Conservation (phyloP, 2,797 vertebrate species). For the Lutjanus argentimaculatus region DNA sequence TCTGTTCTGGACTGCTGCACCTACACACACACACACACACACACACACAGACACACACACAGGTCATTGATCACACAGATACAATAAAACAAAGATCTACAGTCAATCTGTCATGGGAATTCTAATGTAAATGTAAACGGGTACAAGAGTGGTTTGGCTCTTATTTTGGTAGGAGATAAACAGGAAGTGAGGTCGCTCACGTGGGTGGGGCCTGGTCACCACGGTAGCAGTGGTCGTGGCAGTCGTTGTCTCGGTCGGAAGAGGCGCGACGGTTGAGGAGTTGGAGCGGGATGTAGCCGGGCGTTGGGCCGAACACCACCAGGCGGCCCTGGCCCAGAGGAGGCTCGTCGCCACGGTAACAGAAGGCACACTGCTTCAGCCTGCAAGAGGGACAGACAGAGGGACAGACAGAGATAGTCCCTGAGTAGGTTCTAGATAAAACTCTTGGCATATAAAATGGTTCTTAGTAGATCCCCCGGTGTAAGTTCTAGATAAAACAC, state of each 20-base stretch:
- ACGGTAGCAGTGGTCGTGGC: conserved; percentile 86
- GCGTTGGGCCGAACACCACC: conserved; percentile 93
- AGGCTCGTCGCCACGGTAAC: conserved; percentile 93
- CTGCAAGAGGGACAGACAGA: conserved; percentile 37
- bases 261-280: conserved; percentile 86
- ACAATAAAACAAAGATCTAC: not conserved
- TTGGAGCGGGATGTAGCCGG: conserved; percentile 90
- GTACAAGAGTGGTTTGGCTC: no score
- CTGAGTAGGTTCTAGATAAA: no score
- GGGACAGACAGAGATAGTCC: not conserved
- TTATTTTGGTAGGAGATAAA: not conserved
- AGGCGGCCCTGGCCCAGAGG: conserved; percentile 95
- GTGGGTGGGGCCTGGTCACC: conserved; percentile 72
- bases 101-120: not conserved
- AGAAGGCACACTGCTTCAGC: conserved; percentile 97
- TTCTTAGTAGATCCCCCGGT: no score
- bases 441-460: no score
- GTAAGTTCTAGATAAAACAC: no score
- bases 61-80: no score
- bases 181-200: conserved; percentile 83
- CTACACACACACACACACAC: conserved; percentile 45
- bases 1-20: conserved; percentile 73
- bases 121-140: not conserved
- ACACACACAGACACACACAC: conserved; percentile 3
- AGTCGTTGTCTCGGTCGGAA: conserved; percentile 85